Base-by-base conservation (phyloP, 2,888 invertebrate genomes). In the Caenorhabditis imperialis region DNA sequence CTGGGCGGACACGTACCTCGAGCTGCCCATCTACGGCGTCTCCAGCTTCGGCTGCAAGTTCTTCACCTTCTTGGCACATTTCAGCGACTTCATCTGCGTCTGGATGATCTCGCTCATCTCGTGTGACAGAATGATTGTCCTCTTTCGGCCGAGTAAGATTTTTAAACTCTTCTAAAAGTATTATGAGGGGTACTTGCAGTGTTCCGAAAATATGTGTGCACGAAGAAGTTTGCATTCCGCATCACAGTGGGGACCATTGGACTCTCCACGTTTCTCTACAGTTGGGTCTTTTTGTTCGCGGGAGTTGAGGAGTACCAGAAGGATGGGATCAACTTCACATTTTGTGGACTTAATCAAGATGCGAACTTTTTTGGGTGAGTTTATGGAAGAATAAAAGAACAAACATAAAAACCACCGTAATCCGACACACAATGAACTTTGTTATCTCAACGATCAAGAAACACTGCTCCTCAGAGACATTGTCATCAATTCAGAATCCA, bases 41-140 rank as follows among this genome's bases (percentile, higher is more conserved):
- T 84, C 80, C 7, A 81, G 85, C 38, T 55, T 85, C 23, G 84
- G 78, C 4, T 81, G 81, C 61, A 81, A 81, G 72, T 60, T 81
- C 37, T 75, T 86, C 72, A 87, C 87, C 1, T 87, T 86, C 35
- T 53, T 84, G 40, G 86, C 87, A 0, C 86, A 87, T 71, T 79
- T 81, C 51, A 86, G 82, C 53, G 86, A 86, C 51, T 86, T 86
- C 60, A 82, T 81, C 51, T 83, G 83, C 47, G 81, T 81, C 8
- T 86, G 86, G 85, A 86, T 86, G 86, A 86, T 86, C 50, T 80
- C 81, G 16, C 81, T 84, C 77, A 84, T 86, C 16, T 84, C 83
- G 0, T 83, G 81, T 38, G 86, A 86, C 55, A 73, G 86, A 16
- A 81, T 81, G 72, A 78, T 86, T 42, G 85, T 86, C 14, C 78